These are phyloP conservation scores for Corynorhinus townsendii DNA, from an alignment of 2,113 vertebrate species.

Conservation along the genomic window DNA sequence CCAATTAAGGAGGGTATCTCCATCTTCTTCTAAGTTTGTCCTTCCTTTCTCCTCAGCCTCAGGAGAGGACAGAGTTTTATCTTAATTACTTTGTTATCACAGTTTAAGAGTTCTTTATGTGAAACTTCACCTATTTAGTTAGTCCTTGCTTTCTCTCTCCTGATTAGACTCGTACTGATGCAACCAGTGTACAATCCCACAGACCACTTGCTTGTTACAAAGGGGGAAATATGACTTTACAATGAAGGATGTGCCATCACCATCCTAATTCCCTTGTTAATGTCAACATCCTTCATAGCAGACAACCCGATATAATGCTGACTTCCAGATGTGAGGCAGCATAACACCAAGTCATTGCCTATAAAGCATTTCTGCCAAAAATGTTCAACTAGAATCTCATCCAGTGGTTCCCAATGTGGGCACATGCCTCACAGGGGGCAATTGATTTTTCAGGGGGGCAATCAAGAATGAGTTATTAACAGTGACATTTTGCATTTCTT, in stretches of 20 bases:
- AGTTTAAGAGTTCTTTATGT: neutral
- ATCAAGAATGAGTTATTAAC: too few relatives aligned
- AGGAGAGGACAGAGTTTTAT: neutral
- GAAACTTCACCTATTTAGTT: neutral
- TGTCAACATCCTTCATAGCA: neutral
- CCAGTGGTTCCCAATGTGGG: neutral
- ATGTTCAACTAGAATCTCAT: neutral
- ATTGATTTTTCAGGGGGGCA: too few relatives aligned
- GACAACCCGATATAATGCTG: neutral
- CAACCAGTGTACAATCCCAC: neutral
- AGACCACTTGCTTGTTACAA: neutral
- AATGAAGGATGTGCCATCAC: neutral
- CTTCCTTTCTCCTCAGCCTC: neutral
- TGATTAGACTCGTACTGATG: neutral
- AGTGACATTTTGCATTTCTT: too few relatives aligned
- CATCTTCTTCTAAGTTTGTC: neutral
- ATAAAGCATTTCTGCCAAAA: neutral
- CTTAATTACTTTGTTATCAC: neutral
- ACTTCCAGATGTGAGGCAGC: neutral
- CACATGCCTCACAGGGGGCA: too few relatives aligned
- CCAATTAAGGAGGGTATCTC: neutral
- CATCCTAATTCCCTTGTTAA: neutral
- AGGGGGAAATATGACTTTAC: neutral
- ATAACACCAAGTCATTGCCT: neutral
- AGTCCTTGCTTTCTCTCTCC: neutral